Evolutionary conservation across 2,113 vertebrate genomes (phyloP).

Genomic region (Brienomyrus longianalis): DNA sequence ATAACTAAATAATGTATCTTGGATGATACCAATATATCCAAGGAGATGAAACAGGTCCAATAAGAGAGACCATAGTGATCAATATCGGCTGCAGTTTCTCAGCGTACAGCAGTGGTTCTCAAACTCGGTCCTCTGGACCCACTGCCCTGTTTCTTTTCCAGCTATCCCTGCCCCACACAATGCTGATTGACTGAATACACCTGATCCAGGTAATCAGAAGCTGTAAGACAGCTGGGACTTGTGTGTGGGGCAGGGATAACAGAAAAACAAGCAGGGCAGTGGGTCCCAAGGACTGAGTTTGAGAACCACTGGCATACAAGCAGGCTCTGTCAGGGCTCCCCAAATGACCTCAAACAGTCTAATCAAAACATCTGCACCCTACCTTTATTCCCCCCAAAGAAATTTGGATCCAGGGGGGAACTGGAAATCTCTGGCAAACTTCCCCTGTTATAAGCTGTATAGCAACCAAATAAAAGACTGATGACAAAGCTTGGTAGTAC

Average conservation of each 20-base stretch:
- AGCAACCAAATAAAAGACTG: background rate
- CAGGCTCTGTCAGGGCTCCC: background rate
- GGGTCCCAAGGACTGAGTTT: too few species aligned
- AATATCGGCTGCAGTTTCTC: background rate
- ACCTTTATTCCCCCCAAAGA: background rate
- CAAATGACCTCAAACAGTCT: background rate
- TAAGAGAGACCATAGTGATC: background rate
- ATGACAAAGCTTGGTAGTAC: background rate
- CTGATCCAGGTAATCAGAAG: too few species aligned
- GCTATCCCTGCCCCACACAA: too few species aligned
- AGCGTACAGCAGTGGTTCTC: background rate
- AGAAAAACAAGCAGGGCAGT: too few species aligned
- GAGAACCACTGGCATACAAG: background rate
- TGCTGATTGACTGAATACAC: too few species aligned
- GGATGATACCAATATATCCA: background rate
- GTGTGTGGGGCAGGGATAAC: too few species aligned
- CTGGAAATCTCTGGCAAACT: background rate
- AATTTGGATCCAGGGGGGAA: background rate
- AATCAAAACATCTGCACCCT: background rate
- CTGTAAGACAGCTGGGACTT: too few species aligned
- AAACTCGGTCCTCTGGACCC: too few species aligned
- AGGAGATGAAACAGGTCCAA: background rate
- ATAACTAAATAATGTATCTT: background rate
- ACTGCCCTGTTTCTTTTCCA: too few species aligned
- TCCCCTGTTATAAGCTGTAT: background rate